Percentiles rank a stretch among this genome's conserved stretches.
These are phyloP conservation scores for Paramormyrops hopkinsi DNA, from an alignment of 2,797 vertebrate genomes.

Conservation along the genomic window DNA sequence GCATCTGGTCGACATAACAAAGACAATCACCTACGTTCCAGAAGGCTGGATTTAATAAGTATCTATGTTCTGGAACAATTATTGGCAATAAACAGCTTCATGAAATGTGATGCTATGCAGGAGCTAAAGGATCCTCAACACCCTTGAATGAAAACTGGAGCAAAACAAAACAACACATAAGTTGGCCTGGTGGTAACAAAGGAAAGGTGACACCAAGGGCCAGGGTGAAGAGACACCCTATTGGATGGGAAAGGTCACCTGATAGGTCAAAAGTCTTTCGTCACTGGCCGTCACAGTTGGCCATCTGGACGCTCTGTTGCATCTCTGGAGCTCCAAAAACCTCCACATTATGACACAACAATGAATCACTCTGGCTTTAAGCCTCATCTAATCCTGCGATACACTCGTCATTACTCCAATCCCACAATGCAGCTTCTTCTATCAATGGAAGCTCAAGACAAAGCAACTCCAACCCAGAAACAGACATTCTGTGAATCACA, in stretches of 20 bases:
- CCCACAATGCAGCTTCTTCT: background rate
- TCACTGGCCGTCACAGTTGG: background rate
- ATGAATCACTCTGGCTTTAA: background rate
- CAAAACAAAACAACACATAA: background rate
- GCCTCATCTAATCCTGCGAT: background rate
- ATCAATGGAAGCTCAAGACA: background rate
- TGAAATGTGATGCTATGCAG: background rate
- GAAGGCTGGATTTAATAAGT: background rate
- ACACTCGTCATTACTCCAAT: background rate
- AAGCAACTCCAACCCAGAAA: background rate
- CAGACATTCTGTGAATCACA: conserved; percentile 3
- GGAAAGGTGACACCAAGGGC: background rate
- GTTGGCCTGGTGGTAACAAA: background rate
- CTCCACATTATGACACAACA: no score
- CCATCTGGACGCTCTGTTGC: background rate
- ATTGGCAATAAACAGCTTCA: background rate
- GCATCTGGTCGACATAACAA: background rate
- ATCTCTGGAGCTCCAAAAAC: background rate
- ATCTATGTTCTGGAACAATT: background rate
- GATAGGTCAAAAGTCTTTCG: background rate
- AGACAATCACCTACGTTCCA: background rate
- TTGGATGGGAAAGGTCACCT: background rate
- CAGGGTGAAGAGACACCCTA: background rate
- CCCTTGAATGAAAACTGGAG: background rate
- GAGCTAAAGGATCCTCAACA: background rate